A percentile compares a stretch with the other conserved stretches of the same genome.
Evolutionary conservation across 92 coral and sea anemone species (phyloP).

Genomic region (Palythoa heliodiscus): DNA sequence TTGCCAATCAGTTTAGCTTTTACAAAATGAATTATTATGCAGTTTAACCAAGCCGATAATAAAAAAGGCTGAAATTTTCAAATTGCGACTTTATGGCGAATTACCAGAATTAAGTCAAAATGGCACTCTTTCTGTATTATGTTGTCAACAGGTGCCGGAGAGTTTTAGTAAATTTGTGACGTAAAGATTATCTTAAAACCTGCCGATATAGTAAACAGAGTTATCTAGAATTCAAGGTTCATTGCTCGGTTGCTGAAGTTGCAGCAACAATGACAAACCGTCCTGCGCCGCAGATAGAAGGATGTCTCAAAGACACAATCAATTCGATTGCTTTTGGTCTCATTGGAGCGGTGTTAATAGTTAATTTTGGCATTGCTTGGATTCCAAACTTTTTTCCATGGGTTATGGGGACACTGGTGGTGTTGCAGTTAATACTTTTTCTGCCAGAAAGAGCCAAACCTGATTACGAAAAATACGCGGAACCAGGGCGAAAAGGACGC

Average conservation of each 20-base stretch:
- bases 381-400: constrained; percentile 40
- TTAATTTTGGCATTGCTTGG: constrained; percentile 32
- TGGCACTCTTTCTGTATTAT: not conserved
- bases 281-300: constrained; percentile 33
- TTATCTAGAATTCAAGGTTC: not conserved
- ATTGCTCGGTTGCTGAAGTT: not conserved
- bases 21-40: no score
- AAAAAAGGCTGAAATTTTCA: not conserved
- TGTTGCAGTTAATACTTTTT: constrained; percentile 31
- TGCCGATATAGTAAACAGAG: not conserved
- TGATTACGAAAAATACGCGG: constrained; percentile 33
- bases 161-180: constrained; percentile 6
- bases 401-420: constrained; percentile 26
- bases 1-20: no score
- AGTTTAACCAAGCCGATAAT: no score
- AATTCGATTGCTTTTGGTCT: constrained; percentile 30
- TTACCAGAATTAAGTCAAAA: not conserved
- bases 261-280: constrained; percentile 13
- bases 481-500: constrained; percentile 23
- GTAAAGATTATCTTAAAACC: not conserved
- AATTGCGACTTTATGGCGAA: not conserved
- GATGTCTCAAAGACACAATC: constrained; percentile 37
- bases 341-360: constrained; percentile 19
- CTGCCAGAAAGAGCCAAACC: constrained; percentile 29
- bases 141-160: constrained; percentile 17